Evolutionary conservation across 2,888 invertebrate species (phyloP).

Genomic region (Luperina testacea): DNA sequence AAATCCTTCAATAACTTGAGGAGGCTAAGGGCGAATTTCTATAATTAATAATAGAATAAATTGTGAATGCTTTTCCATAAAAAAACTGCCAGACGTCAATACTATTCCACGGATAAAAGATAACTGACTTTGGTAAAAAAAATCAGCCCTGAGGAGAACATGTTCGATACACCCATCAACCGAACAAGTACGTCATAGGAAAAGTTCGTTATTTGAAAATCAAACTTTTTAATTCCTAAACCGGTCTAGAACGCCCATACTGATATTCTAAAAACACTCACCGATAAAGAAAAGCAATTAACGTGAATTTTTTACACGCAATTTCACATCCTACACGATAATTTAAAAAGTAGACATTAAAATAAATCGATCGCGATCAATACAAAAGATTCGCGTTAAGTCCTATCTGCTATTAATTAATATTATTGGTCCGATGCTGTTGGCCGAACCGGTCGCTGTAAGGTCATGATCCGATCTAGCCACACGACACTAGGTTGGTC

Average conservation of each 20-base stretch:
- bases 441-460: conserved; percentile 66
- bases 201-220: conserved; percentile 3
- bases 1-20: not conserved
- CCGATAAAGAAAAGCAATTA: conserved; percentile 6
- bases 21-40: too few relatives aligned
- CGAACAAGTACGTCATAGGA: not conserved
- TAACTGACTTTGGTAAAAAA: too few relatives aligned
- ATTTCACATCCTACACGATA: conserved; percentile 32
- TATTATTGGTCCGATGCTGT: conserved; percentile 53
- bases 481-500: conserved; percentile 45
- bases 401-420: conserved; percentile 61
- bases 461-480: conserved; percentile 69
- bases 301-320: not conserved
- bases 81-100: too few relatives aligned
- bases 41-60: not conserved
- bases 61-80: too few relatives aligned
- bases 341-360: conserved; percentile 30
- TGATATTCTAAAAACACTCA: not conserved
- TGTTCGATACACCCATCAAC: not conserved
- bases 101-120: too few relatives aligned
- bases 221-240: not conserved
- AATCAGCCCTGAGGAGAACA: not conserved
- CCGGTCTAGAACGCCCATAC: not conserved
- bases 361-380: conserved; percentile 49
- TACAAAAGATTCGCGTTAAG: conserved; percentile 54